These are phyloP conservation scores for Moxostoma hubbsi DNA, from an alignment of 2,797 vertebrate species.

Conservation along the genomic window DNA sequence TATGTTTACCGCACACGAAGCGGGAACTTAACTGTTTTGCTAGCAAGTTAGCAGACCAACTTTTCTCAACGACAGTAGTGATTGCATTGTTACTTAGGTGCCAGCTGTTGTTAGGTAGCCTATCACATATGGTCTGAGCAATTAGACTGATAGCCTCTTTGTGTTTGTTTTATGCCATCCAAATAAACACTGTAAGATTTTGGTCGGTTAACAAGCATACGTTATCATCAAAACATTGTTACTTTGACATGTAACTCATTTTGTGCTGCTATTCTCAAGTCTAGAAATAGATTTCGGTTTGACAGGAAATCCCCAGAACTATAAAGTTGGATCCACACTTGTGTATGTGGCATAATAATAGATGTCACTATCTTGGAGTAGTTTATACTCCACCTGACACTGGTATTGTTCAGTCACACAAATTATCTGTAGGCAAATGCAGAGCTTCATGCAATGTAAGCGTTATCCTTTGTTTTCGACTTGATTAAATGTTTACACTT, in stretches of 20 bases:
- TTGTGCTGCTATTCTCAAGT: neutral
- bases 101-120: neutral
- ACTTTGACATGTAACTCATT: neutral
- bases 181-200: neutral
- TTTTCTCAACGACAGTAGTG: neutral
- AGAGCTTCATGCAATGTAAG: neutral
- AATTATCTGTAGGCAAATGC: neutral
- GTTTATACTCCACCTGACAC: neutral
- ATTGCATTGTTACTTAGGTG: neutral
- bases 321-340: neutral
- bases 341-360: neutral
- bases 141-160: neutral
- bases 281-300: neutral
- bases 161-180: neutral
- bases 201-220: neutral
- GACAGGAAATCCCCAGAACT: too few relatives aligned
- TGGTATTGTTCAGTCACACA: neutral
- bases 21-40: constrained; percentile 18
- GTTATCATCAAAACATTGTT: neutral
- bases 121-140: neutral
- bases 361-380: neutral
- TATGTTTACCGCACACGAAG: too few relatives aligned
- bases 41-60: constrained; percentile 38
- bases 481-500: neutral
- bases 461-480: neutral